Base-by-base conservation (phyloP, 2,797 vertebrate species). In the Sebastes steindachneri region DNA sequence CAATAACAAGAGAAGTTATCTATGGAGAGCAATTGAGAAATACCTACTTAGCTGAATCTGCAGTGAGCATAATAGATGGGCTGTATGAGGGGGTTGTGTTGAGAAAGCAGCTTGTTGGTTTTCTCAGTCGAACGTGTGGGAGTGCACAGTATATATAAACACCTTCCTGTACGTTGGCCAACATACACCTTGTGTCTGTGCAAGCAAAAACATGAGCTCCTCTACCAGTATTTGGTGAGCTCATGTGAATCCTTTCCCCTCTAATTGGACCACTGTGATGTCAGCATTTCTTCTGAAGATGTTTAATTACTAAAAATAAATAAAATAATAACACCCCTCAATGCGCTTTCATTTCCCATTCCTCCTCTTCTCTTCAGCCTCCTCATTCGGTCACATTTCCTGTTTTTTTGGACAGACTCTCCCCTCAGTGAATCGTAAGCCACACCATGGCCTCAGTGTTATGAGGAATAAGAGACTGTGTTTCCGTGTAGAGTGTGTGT, bases 1-100 rank as follows among this genome's bases (percentile, higher is more conserved):
- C 69, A 89, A 86, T 86, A 84, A 88, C 68, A 73, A 73, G 72
- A 85, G 66, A 70, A 88, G 75, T 81, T 86, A 85, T 87, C 81
- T 85, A 25, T 73, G 59, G 66, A 59, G 75, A 82, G 75, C 78
- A 64, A 87, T 73, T 68, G 83, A 87, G 75, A 89, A 87, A 88
- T 82, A 77, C 31, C 67, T 75, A 66, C 75, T 83, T 76, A 82
- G 73, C 75, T 26, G 70, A 83, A 82, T 84, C 26, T 82, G 71
- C 84, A 79, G 70, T 71, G 63, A 77, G 77, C 35, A 53, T 60
- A 82, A 67, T 54, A 68, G 29, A 86, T 71, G 33, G 48, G 19
- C 23, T 82, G 15, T 58, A 19, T 8, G 65, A 26, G 55, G 23
- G 55, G 59, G 75, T 57, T 79, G 59, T 70, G 70, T 55, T 76